phyloP scores from a whole-genome alignment of 2,888 invertebrate species.

The Acleris holmiana region DNA sequence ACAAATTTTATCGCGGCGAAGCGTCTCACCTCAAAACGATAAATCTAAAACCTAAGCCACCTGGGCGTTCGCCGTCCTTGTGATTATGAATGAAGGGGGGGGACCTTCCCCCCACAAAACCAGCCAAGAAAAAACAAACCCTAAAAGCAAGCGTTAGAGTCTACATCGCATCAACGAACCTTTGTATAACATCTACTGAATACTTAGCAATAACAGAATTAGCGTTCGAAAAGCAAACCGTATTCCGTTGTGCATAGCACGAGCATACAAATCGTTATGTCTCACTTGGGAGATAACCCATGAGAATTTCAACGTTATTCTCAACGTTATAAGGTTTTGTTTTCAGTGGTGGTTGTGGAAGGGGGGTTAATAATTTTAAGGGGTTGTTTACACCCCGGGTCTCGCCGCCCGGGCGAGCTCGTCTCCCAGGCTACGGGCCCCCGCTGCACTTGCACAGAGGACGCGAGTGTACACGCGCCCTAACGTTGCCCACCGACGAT shows the following conservation, averaged over 20 bases:
- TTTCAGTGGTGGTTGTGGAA: conserved; percentile 41
- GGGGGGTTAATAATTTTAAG: conserved; percentile 44
- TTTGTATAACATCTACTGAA: conserved; percentile 37
- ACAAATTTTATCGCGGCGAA: conserved; percentile 67
- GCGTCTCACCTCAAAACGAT: conserved; percentile 73
- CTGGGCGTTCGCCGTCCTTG: conserved; percentile 78
- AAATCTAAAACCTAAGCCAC: conserved; percentile 80
- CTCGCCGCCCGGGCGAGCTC: conserved; percentile 73
- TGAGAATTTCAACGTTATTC: conserved; percentile 43
- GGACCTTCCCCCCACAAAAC: conserved; percentile 51
- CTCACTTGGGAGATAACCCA: conserved; percentile 46
- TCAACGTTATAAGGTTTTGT: conserved; percentile 43
- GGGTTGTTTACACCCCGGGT: conserved; percentile 62
- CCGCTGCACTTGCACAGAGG: conserved; percentile 64
- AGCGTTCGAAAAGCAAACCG: conserved; percentile 76
- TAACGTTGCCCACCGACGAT: conserved; percentile 49
- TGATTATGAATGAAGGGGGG: conserved; percentile 73
- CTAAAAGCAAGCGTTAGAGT: conserved; percentile 44
- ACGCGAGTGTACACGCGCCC: conserved; percentile 57
- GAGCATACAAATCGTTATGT: conserved; percentile 72
- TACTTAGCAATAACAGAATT: conserved; percentile 71
- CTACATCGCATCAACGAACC: conserved; percentile 41
- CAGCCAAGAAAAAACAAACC: conserved; percentile 45
- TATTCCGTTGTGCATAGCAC: conserved; percentile 70
- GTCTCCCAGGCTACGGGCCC: conserved; percentile 72